These are phyloP conservation scores for Dendrolimus houi DNA, from an alignment of 2,888 invertebrate genomes.

Conservation along the genomic window DNA sequence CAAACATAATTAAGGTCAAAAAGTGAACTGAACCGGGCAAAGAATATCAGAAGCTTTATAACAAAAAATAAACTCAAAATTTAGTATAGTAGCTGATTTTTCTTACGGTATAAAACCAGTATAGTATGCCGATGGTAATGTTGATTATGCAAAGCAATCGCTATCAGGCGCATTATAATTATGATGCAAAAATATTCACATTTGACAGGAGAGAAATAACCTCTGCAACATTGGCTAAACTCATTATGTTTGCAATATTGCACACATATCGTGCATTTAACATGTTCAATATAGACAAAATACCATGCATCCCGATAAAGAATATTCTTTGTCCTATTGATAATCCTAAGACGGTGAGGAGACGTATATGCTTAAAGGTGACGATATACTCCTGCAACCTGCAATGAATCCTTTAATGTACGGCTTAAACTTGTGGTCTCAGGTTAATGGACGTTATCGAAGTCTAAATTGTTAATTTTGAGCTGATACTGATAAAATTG, in stretches of 20 bases:
- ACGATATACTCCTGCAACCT: constrained; percentile 52
- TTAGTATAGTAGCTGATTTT: not conserved
- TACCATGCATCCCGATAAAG: constrained; percentile 31
- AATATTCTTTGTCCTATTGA: constrained; percentile 10
- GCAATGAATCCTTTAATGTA: constrained; percentile 57
- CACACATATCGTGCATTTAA: constrained; percentile 47
- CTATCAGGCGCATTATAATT: not conserved
- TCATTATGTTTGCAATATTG: constrained; percentile 19
- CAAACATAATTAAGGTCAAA: constrained; percentile 24
- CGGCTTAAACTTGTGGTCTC: constrained; percentile 71
- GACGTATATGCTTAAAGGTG: constrained; percentile 27
- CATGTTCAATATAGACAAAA: constrained; percentile 28
- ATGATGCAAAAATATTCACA: constrained; percentile 8
- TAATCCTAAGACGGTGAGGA: constrained; percentile 14
- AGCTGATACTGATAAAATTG: constrained; percentile 48
- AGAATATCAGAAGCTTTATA: constrained; percentile 19
- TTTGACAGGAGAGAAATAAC: not conserved
- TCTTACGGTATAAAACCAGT: not conserved
- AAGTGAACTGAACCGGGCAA: constrained; percentile 22
- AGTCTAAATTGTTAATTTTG: constrained; percentile 66
- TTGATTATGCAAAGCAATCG: constrained; percentile 4
- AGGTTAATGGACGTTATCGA: constrained; percentile 67
- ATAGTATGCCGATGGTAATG: constrained; percentile 3
- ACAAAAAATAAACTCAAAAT: too few relatives aligned
- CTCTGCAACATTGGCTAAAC: not conserved